Base-by-base conservation (phyloP, 2,888 invertebrate species). In the Drosophila nigritarsus region DNA sequence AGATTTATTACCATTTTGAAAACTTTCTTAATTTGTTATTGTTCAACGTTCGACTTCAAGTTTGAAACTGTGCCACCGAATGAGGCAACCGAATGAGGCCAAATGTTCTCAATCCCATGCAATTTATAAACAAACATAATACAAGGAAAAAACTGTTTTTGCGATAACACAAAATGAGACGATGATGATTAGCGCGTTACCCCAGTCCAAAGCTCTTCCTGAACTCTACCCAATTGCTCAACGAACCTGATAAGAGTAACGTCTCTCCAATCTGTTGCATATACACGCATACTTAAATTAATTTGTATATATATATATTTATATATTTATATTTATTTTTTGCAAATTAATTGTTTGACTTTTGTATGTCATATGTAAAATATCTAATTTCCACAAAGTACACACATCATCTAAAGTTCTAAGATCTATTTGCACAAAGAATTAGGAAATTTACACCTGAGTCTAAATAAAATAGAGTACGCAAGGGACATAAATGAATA, bases 21-120 rank as follows among this genome's bases (percentile, higher is more conserved):
- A 20, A 30, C 9, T 2, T 63, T 36, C 9, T 13, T 5, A 49
- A 27, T 49, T 18, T 38, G 29, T 13, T 63, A 18, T 55, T 15
- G 60, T 62, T 77, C 55, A 40, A 54, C 69, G 77, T 49, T 73
- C 82, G 70, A 78, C 73, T 69, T 77, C 83, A 66, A 77, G 73
- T 73, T 72, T 73, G 59, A 78, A 86, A 87, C 83, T 86, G 83
- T 77, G 73, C 63, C 64, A 15, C 6, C 42, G 20, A 20, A 42
- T 32, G 29, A 24, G 54, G 53, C 42, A 61, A 51, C 7, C 51
- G 15, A 48, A 66, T 59, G 66, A 58, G 49, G 50, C 67, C 83
- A 85, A 87, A 75, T 87, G 80, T 71, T 85, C 60, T 74, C 73
- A 81, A 81, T 83, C 87, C 83, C 87, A 90, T 69, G 73, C 71